These are phyloP conservation scores for Staurois parvus DNA, from an alignment of 2,797 vertebrate species.

Conservation along the genomic window DNA sequence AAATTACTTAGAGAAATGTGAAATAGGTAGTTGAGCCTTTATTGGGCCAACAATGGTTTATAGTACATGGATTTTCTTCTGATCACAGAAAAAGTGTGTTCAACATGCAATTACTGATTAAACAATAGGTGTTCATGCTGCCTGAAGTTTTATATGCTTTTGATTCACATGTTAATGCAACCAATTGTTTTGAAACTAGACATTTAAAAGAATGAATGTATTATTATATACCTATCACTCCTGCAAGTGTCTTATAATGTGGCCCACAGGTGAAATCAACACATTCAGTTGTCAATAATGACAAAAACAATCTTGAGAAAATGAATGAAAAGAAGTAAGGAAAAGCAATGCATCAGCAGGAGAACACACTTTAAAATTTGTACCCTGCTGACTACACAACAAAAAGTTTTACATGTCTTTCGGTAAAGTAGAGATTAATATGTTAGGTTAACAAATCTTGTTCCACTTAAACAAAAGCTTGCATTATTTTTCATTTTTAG, in stretches of 20 bases:
- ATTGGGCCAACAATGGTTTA: conserved; percentile 53
- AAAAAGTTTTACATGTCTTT: too few species aligned
- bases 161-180: conserved; percentile 16
- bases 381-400: too few species aligned
- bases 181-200: neutral
- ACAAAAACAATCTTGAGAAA: neutral
- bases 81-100: conserved; percentile 22
- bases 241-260: conserved; percentile 20
- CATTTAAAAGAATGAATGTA: conserved; percentile 1
- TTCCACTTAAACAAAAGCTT: too few species aligned
- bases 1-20: conserved; percentile 66
- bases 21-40: conserved; percentile 40
- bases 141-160: conserved; percentile 19
- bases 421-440: too few species aligned
- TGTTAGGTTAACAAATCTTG: too few species aligned
- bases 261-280: neutral
- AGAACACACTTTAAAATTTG: neutral
- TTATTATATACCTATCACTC: neutral
- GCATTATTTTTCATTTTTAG: too few species aligned
- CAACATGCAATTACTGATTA: conserved; percentile 47
- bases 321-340: too few species aligned
- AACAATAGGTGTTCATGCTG: conserved; percentile 3
- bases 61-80: conserved; percentile 29
- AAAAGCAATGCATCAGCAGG: neutral
- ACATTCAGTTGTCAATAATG: neutral